A percentile compares a stretch with the other conserved stretches of the same genome.
phyloP scores from a whole-genome alignment of 1,140 invertebrate genomes.

The Colletes latitarsis region DNA sequence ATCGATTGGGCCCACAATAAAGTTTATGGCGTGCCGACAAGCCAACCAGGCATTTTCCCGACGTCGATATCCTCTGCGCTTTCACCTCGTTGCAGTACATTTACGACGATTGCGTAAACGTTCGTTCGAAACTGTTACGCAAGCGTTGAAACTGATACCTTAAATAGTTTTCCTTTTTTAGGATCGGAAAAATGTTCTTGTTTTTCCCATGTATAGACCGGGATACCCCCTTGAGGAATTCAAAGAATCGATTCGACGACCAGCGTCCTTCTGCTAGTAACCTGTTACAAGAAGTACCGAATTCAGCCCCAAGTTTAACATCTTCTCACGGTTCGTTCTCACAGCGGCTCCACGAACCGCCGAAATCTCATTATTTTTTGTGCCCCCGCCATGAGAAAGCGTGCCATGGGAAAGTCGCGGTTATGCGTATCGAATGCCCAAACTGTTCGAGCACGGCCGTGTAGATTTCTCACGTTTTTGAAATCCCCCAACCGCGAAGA shows the following conservation, averaged over 20 bases:
- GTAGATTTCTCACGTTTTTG: conserved; percentile 63
- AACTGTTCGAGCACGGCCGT: not conserved
- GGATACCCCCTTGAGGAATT: too few relatives aligned
- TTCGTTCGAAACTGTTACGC: too few relatives aligned
- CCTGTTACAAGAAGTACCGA: conserved; percentile 62
- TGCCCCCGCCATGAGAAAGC: conserved; percentile 42
- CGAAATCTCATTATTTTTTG: conserved; percentile 66
- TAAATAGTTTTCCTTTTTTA: too few relatives aligned
- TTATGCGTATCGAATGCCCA: conserved; percentile 33
- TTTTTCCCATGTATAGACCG: too few relatives aligned
- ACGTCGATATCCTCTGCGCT: too few relatives aligned
- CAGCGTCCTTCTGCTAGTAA: conserved; percentile 40
- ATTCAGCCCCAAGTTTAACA: conserved; percentile 66
- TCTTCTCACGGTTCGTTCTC: conserved; percentile 69
- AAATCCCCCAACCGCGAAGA: conserved; percentile 38
- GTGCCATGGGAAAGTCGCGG: conserved; percentile 54
- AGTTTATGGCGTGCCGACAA: too few relatives aligned
- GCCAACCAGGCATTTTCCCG: too few relatives aligned
- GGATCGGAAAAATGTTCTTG: too few relatives aligned
- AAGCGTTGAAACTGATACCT: too few relatives aligned
- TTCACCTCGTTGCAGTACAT: too few relatives aligned
- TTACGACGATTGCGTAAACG: too few relatives aligned
- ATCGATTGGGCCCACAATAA: too few relatives aligned
- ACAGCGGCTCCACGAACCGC: conserved; percentile 14
- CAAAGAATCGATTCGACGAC: not conserved